Base-by-base conservation (phyloP, 2,113 vertebrate genomes). In the Cyprinodon variegatus region DNA sequence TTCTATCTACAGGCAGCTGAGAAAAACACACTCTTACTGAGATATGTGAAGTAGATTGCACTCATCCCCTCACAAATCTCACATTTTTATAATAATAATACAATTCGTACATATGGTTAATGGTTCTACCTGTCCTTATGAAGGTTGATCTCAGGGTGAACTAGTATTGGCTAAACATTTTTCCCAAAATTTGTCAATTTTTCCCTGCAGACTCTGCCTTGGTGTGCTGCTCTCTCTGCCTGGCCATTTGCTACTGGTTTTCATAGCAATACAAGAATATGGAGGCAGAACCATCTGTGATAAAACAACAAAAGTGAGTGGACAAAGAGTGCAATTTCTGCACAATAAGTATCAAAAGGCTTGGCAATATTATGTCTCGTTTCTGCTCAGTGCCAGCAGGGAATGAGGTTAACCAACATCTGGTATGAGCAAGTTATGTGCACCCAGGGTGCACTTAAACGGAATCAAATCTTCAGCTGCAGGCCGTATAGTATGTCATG, bases 361-460 rank as follows among this genome's bases (percentile, higher is more conserved):
- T 62, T 65, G 59, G 40, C 45, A 73, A 61, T 68, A 67, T 68
- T 68, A 12, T 71, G 72, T 50, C 43, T 53, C 82, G 76, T 63
- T 85, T 64, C 78, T 48, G 37, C 83, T 86, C 71, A 63, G 45
- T 63, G 77, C 65, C 62, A 36, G 78, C 60, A 67, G 83, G 68
- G 79, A 90, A 77, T 68, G 81, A 89, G 88, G 82, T 83, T 86
- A 57, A 77, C 62, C 1, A 86, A 83, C 88, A 90, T 91, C 84
- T 91, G 90, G 83, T 83, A 83, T 83, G 83, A 73, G 71, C 48
- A 4, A 12, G 29, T 82, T 81, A 90, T 53, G 76, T 11, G 74
- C 88, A 80, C 78, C 84, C 1, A 70, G 88, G 87, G 88, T 82
- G 45, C 84, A 78, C 78, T 91, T 91, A 79, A 74, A 86, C 70